Conservation (phyloP, 2,113 vertebrate species). For the Apus apus region DNA sequence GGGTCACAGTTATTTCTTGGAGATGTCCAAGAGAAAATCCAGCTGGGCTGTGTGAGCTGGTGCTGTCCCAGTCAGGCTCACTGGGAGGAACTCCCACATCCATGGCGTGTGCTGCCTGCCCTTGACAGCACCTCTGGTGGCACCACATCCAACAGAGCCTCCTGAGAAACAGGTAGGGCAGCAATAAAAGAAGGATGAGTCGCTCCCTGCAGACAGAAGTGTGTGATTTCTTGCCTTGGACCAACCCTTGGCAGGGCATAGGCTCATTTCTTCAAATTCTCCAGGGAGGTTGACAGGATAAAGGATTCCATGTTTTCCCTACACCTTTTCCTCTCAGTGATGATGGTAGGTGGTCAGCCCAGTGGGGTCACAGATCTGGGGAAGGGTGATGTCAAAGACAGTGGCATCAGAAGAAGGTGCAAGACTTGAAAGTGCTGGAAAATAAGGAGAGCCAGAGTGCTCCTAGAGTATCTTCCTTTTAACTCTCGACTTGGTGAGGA, state of each 20-base stretch:
- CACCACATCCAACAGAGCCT: accelerated
- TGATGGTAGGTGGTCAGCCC: not conserved
- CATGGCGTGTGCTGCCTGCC: not conserved
- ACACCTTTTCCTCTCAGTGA: not conserved
- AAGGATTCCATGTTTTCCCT: not conserved
- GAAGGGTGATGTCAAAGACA: not conserved
- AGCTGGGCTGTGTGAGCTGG: not conserved
- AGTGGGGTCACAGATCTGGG: not conserved
- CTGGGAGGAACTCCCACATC: accelerated
- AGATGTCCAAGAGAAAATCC: not conserved
- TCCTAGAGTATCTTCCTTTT: not conserved
- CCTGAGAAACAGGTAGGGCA: not conserved
- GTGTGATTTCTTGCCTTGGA: not conserved
- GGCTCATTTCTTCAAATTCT: not conserved
- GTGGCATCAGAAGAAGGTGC: not conserved
- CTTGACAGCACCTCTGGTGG: not conserved
- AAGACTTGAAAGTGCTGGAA: not conserved
- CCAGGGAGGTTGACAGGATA: not conserved
- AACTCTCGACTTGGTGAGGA: not conserved
- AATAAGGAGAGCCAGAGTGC: not conserved
- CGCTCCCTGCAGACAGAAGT: accelerated
- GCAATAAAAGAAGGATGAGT: not conserved
- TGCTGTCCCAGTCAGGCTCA: not conserved
- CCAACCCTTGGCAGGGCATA: not conserved
- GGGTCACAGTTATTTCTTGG: not conserved